Base-by-base conservation (phyloP, 1,140 invertebrate genomes). In the Mylabris phalerata region DNA sequence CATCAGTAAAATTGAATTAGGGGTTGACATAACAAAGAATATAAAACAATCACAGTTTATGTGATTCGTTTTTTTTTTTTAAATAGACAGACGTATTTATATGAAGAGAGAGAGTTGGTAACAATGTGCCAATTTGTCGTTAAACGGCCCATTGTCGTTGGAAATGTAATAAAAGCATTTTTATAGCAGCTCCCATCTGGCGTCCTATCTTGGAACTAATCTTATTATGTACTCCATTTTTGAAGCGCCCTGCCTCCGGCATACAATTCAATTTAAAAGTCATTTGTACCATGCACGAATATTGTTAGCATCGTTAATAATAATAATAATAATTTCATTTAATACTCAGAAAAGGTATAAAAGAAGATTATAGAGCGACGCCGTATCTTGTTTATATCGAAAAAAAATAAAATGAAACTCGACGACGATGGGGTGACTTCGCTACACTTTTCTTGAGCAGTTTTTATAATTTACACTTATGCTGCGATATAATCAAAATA, bases 191-290 rank as follows among this genome's bases (percentile, higher is more conserved):
- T 57, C 55, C 55, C 47, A 57, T 71, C 69, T 71, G 68, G 61
- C 68, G 62, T 67, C 58, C 65, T 67, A 68, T 70, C 68, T 71
- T 71, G 65, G 66, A 66, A 67, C 66, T 71, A 71, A 71, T 70
- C 66, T 55, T 60, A 71, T 71, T 71, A 71, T 60, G 67, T 67
- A 71, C 70, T 71, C 70, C 70, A 71, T 71, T 71, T 71, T 71
- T 71, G 70, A 67, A 65, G 63, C 65, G 60, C 65, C 64, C 64
- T 61, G 60, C 66, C 61, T 62, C 56, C 62, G 50, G 64, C 68
- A 55, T 56, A 55, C 63, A 68, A 71, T 71, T 67, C 66, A 70
- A 71, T 71, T 71, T 71, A 71, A 71, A 71, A 71, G 70, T 71
- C 70, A 71, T 71, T 71, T 71, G 70, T 67, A 70, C 67, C 60